Conservation (phyloP, 2,797 vertebrate genomes). For the Notolepis coatsorum region DNA sequence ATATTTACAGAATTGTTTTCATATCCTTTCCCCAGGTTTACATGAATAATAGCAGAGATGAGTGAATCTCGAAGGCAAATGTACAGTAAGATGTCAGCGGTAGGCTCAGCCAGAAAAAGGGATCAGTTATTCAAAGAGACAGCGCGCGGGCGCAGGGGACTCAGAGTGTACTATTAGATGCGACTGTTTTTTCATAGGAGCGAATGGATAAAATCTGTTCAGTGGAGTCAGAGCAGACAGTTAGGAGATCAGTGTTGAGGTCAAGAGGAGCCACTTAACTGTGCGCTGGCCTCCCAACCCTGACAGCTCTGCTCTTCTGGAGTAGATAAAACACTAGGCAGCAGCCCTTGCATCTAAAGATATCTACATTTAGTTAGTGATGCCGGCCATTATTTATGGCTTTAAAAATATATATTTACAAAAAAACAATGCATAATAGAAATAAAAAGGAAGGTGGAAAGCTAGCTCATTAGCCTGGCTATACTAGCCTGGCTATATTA, state of each 20-base stretch:
- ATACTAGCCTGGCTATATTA: slow-evolving; percentile 47
- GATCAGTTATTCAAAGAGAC: slow-evolving; percentile 58
- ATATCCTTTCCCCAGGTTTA: slow-evolving; percentile 16
- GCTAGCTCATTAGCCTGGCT: slow-evolving; percentile 51
- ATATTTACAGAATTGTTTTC: slow-evolving; percentile 19
- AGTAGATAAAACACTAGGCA: slow-evolving; percentile 67
- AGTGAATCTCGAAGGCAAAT: slow-evolving; percentile 54
- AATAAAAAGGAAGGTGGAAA: slow-evolving; percentile 48
- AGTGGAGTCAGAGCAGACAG: slow-evolving; percentile 65
- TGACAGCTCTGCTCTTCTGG: slow-evolving; percentile 53
- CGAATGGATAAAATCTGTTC: slow-evolving; percentile 48
- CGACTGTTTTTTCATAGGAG: slow-evolving; percentile 56
- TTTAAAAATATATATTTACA: slow-evolving; percentile 61
- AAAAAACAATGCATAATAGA: slow-evolving; percentile 65
- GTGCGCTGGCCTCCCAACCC: slow-evolving; percentile 69
- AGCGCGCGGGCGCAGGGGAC: slow-evolving; percentile 40
- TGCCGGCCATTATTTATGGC: slow-evolving; percentile 52
- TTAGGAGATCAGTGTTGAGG: slow-evolving; percentile 72
- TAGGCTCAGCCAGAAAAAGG: slow-evolving; percentile 38
- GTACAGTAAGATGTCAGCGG: slow-evolving; percentile 52
- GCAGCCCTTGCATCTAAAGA: slow-evolving; percentile 52
- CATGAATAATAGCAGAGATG: slow-evolving; percentile 44
- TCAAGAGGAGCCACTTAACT: slow-evolving; percentile 81
- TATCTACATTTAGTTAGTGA: slow-evolving; percentile 51
- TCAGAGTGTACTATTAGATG: slow-evolving; percentile 54